Base-by-base conservation (phyloP, 2,888 invertebrate species). In the Dolichomitus sp. region DNA sequence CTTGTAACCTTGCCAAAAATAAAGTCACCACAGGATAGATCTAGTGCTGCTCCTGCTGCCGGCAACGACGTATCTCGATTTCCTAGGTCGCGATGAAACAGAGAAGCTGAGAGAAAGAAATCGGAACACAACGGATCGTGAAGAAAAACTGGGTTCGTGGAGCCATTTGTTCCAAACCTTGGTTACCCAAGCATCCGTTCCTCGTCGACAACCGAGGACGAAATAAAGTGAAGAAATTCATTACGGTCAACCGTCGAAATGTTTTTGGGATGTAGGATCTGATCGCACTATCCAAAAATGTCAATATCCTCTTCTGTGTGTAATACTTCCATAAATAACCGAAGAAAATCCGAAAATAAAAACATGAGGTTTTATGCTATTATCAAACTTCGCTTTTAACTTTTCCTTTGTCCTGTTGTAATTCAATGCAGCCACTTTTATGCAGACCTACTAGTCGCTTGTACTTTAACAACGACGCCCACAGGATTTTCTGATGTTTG, bases 1-100 rank as follows among this genome's bases (percentile, higher is more conserved):
- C 54, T 84, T 84, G 85, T 84, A 72, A 73, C 75, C 78, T 81
- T 85, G 85, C 85, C 85, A 85, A 84, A 83, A 84, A 84, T 84
- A 79, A 85, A 84, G 68, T 83, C 79, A 63, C 77, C 68, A 70
- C 66, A 19, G 65, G 65, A 50, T 27, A 61, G 63, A 40, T 75
- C 42, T 61, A 72, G 72, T 68, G 75, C 75, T 68, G 75, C 75
- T 66, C 45, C 80, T 61, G 66, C 30, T 40, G 27, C 30, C 66
- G n/a, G 40, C 48, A 73, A 48, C 66, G 66, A 54, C 30, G 48
- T 30, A 76, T 69, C 68, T 69, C 73, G 48, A 59, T 84, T 66
- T 33, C 27, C 14, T 69, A 17, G 14, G 19, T 80, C 17, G 30
- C 59, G 52, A 54, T 30, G 54, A 40, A 45, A 37, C 45, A 23